Conservation (phyloP, 2,113 vertebrate species). For the Notarius lentiginosus region DNA sequence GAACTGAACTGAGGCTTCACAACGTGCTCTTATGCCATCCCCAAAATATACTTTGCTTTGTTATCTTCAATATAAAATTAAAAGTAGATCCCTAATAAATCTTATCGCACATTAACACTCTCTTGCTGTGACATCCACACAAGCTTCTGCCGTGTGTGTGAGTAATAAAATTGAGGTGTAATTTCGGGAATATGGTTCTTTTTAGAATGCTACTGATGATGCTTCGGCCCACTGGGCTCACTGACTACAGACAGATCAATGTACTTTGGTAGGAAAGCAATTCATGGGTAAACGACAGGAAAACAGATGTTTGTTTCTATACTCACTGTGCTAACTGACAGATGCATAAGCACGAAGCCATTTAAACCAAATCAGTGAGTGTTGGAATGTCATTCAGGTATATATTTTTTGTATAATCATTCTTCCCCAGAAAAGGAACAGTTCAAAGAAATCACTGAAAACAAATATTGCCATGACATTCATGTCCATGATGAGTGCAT, state of each 20-base stretch:
- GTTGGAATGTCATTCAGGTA: neutral
- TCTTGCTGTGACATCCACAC: neutral
- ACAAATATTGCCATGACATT: no score
- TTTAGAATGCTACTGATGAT: constrained; percentile 9
- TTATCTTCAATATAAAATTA: neutral
- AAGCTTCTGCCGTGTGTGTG: neutral
- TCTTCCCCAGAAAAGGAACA: no score
- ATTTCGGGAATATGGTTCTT: constrained; percentile 12
- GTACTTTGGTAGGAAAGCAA: neutral
- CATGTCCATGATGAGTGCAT: no score
- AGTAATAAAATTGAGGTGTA: neutral
- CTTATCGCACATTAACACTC: neutral
- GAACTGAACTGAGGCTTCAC: neutral
- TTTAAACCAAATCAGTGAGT: neutral
- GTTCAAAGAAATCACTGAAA: no score
- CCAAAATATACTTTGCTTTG: neutral
- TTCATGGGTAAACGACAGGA: neutral
- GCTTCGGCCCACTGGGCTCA: constrained; percentile 6
- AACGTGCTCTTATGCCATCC: neutral
- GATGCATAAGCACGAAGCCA: neutral
- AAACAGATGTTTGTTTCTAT: constrained; percentile 6
- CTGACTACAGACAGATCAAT: constrained; percentile 18
- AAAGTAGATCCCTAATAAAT: neutral
- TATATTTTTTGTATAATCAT: neutral
- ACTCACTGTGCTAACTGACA: neutral